Percentiles rank a stretch among this genome's conserved stretches.
These are phyloP conservation scores for Hirtodrosophila cameraria DNA, from an alignment of 2,888 invertebrate genomes.

Conservation along the genomic window DNA sequence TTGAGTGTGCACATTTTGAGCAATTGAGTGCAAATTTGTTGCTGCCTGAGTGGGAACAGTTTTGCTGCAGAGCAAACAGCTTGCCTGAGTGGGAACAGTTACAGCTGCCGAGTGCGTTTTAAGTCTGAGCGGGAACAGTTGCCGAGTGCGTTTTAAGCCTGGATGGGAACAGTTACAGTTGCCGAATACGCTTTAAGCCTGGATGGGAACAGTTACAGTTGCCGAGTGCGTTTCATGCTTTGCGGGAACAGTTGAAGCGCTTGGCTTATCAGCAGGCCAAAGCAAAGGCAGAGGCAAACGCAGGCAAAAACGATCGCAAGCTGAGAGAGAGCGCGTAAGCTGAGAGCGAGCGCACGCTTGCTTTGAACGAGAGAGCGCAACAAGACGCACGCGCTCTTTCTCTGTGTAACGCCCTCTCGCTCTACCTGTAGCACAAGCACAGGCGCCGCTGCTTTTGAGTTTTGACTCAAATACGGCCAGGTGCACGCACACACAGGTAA, in stretches of 20 bases:
- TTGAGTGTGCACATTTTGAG: constrained; percentile 10
- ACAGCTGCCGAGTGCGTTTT: too few species aligned
- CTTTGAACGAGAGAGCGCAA: constrained; percentile 3
- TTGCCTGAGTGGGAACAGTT: too few species aligned
- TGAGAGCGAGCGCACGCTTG: constrained; percentile 9
- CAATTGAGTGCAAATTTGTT: background rate
- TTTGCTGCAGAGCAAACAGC: too few species aligned
- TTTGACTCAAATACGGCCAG: constrained; percentile 34
- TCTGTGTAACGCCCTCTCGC: background rate
- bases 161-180: too few species aligned
- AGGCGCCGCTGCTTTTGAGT: background rate
- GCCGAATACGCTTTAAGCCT: too few species aligned
- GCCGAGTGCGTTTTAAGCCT: too few species aligned
- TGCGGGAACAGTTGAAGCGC: constrained; percentile 22
- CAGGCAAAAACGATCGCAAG: constrained; percentile 4
- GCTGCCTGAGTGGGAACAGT: constrained; percentile 26
- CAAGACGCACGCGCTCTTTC: background rate
- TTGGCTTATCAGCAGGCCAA: constrained; percentile 4
- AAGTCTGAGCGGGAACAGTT: too few species aligned
- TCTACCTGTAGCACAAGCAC: constrained; percentile 34
- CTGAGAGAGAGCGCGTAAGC: constrained; percentile 2
- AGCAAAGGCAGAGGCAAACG: constrained; percentile 7
- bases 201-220: too few species aligned
- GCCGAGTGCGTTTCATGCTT: background rate
- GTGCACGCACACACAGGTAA: constrained; percentile 32